phyloP scores from a whole-genome alignment of 2,888 invertebrate species.

The Cantharis rustica region DNA sequence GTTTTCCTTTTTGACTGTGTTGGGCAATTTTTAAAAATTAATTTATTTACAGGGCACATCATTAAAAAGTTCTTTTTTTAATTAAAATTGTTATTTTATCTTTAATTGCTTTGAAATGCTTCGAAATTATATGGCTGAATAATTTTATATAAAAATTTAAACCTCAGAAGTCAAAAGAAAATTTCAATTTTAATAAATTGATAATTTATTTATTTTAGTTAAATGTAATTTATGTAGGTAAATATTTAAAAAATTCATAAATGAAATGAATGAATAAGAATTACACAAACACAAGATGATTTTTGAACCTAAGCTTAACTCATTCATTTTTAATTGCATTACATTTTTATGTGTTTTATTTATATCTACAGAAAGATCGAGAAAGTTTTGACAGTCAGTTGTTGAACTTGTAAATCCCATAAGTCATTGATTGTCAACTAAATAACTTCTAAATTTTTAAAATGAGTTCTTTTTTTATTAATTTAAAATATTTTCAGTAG shows the following conservation, averaged over 20 bases:
- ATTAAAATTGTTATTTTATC: neutral
- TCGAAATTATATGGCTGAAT: neutral
- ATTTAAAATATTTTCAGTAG: no score
- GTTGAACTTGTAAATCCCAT: no score
- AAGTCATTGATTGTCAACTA: no score
- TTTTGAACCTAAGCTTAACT: neutral
- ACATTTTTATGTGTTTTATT: no score
- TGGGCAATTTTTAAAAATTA: neutral
- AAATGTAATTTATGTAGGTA: neutral
- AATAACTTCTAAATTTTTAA: no score
- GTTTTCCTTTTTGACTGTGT: neutral
- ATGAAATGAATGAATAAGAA: neutral
- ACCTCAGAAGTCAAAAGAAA: neutral
- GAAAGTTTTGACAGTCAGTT: no score
- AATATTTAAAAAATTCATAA: neutral
- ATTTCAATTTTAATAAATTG: neutral
- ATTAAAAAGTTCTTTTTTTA: neutral
- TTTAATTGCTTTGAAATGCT: neutral
- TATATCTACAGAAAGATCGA: no score
- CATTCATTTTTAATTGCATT: no score
- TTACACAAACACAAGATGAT: neutral
- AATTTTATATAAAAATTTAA: neutral
- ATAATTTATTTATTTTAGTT: neutral
- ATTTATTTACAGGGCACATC: neutral
- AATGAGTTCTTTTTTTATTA: no score